A percentile compares a stretch with the other conserved stretches of the same genome.
phyloP scores from a whole-genome alignment of 1,140 invertebrate genomes.

The Lordiphosa collinella region DNA sequence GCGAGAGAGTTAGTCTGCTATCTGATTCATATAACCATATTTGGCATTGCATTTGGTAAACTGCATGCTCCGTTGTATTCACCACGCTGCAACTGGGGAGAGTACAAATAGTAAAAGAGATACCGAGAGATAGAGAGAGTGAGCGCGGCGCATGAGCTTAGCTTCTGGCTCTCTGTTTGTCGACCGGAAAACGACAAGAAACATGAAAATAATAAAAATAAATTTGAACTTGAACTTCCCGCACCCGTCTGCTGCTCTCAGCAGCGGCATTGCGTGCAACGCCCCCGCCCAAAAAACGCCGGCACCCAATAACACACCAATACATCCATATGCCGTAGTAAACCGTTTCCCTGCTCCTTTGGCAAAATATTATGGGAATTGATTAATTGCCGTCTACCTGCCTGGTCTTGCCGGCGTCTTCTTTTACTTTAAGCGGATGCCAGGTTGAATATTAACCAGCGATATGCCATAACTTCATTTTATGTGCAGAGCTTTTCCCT shows the following conservation, averaged over 20 bases:
- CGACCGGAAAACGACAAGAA: slow-evolving; percentile 46
- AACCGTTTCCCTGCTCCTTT: background rate
- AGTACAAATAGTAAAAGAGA: background rate
- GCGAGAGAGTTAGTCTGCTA: slow-evolving; percentile 8
- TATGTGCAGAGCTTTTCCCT: slow-evolving; percentile 34
- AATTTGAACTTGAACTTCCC: slow-evolving; percentile 74
- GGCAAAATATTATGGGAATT: slow-evolving; percentile 1
- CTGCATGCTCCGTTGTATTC: slow-evolving; percentile 31
- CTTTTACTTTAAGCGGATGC: slow-evolving; percentile 21
- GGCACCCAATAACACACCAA: background rate
- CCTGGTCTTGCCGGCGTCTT: background rate
- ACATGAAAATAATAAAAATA: slow-evolving; percentile 57
- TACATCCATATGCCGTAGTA: background rate
- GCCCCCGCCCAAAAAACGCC: background rate
- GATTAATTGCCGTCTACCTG: slow-evolving; percentile 19
- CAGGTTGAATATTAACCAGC: slow-evolving; percentile 60
- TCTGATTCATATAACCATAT: slow-evolving; percentile 68
- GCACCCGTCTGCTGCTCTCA: slow-evolving; percentile 21
- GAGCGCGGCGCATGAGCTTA: slow-evolving; percentile 38
- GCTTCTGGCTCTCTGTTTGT: slow-evolving; percentile 1
- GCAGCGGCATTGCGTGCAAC: slow-evolving; percentile 8
- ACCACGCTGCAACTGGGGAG: slow-evolving; percentile 12
- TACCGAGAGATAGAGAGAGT: background rate
- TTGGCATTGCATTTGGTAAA: slow-evolving; percentile 66
- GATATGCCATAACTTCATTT: slow-evolving; percentile 39